Percentiles rank a stretch among this genome's conserved stretches.
Evolutionary conservation across 1,140 invertebrate species (phyloP).

Genomic region (Mylabris phalerata): DNA sequence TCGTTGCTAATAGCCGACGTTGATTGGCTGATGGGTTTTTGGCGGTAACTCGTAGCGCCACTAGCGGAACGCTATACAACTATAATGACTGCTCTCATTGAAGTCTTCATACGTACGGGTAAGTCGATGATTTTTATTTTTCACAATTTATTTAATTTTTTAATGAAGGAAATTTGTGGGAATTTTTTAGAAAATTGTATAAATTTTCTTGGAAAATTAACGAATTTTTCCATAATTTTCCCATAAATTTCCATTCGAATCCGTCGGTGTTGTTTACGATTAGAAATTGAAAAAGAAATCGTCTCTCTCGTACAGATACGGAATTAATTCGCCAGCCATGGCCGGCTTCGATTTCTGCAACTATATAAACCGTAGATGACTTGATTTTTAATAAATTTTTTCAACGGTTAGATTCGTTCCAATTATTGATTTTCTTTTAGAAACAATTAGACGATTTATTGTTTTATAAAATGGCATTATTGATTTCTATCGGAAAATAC

Average conservation of each 20-base stretch:
- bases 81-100: constrained; percentile 11
- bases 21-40: constrained; percentile 27
- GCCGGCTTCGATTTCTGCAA: constrained; percentile 25
- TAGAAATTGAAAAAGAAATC: no score
- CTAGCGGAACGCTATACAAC: constrained; percentile 21
- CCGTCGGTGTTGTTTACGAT: no score
- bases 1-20: neutral
- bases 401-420: no score
- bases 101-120: constrained; percentile 21
- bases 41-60: constrained; percentile 26
- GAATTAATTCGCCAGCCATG: constrained; percentile 21
- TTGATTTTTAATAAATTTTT: neutral
- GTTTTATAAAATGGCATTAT: no score
- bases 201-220: constrained; percentile 10
- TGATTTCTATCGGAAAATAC: no score
- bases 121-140: constrained; percentile 29
- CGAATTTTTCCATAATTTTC: no score
- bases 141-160: constrained; percentile 1
- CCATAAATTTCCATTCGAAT: no score
- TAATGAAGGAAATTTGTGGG: neutral
- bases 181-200: constrained; percentile 25
- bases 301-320: no score
- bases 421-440: no score
- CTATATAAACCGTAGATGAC: neutral
- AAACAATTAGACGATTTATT: no score